Percentiles rank a stretch among this genome's conserved stretches.
Conservation (phyloP, 2,113 vertebrate species). For the Pandion haliaetus region DNA sequence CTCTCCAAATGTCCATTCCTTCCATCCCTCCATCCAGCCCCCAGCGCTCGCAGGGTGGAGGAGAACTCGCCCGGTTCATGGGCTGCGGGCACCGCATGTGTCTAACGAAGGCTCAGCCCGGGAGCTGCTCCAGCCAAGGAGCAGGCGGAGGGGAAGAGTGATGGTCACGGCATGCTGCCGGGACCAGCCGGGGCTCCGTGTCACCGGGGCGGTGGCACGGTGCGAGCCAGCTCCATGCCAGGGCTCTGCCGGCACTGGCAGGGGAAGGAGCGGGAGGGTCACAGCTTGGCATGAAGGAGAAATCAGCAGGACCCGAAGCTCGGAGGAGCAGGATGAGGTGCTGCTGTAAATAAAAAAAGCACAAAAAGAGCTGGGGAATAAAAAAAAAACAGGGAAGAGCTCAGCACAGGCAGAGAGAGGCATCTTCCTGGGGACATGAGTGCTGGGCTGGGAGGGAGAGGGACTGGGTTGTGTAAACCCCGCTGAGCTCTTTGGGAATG, state of each 20-base stretch:
- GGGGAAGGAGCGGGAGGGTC: background rate
- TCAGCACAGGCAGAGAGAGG: background rate
- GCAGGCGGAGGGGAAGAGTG: background rate
- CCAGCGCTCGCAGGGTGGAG: too few species aligned
- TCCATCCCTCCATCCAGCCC: background rate
- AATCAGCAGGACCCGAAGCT: background rate
- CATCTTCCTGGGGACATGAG: background rate
- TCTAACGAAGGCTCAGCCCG: background rate
- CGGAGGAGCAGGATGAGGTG: background rate
- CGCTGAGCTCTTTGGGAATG: background rate
- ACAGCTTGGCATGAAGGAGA: background rate
- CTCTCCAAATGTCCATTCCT: background rate
- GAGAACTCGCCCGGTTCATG: too few species aligned
- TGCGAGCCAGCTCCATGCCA: accelerated
- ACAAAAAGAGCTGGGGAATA: background rate
- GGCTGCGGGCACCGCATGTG: accelerated
- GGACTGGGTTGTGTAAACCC: accelerated
- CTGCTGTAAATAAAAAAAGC: background rate
- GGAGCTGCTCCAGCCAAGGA: background rate
- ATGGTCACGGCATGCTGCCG: background rate
- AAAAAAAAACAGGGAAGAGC: background rate
- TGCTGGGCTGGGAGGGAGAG: background rate
- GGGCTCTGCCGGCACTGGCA: background rate
- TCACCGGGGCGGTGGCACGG: background rate
- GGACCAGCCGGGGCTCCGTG: background rate